A percentile compares a stretch with the other conserved stretches of the same genome.
Conservation (phyloP, 2,888 invertebrate genomes). For the Pelosia muscerda region DNA sequence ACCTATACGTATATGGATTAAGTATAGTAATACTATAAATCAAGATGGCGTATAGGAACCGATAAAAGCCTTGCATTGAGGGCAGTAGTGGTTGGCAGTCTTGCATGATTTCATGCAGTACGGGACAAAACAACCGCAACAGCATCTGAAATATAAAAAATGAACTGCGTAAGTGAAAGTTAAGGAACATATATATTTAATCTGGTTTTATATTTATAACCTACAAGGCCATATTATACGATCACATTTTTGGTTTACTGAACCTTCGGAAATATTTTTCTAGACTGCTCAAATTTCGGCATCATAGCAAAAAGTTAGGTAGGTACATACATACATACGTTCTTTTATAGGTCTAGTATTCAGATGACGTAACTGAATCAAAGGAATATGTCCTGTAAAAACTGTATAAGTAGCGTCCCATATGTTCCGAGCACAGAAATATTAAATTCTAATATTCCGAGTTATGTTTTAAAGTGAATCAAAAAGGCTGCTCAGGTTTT, state of each 20-base stretch:
- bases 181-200: not conserved
- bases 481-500: too few species aligned
- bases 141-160: constrained; percentile 69
- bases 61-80: constrained; percentile 78
- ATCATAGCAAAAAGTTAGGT: too few species aligned
- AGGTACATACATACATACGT: too few species aligned
- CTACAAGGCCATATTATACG: not conserved
- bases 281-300: not conserved
- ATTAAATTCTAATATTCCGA: too few species aligned
- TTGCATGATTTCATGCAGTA: constrained; percentile 85
- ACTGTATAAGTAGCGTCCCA: too few species aligned
- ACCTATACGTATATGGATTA: not conserved
- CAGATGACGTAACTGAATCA: too few species aligned
- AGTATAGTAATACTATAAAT: constrained; percentile 36
- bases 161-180: not conserved
- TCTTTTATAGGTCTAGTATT: too few species aligned
- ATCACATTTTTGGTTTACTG: too few species aligned
- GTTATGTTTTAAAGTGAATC: too few species aligned
- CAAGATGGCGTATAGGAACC: constrained; percentile 77
- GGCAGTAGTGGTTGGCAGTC: constrained; percentile 86
- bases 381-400: too few species aligned
- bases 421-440: too few species aligned
- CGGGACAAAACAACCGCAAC: constrained; percentile 80
- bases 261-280: not conserved
- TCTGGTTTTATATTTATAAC: not conserved